Conservation (phyloP, 30 jellyfish, hydroid and myxozoan species). For the Catostylus mosaicus region DNA sequence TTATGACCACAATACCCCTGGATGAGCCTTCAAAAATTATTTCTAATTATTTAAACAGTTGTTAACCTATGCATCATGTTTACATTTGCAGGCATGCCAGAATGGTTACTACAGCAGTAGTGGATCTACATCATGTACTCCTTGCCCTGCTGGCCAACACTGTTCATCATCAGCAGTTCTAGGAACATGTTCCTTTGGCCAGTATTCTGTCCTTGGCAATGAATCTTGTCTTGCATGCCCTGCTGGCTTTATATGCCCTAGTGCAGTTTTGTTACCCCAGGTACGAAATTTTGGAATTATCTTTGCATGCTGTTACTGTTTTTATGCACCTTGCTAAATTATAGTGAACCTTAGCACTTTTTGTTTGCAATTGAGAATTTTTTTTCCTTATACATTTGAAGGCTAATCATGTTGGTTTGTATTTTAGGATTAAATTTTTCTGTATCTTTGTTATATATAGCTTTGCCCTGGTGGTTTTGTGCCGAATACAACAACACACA, state of each 20-base stretch:
- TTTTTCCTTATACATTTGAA: no score
- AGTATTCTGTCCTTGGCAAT: conserved; percentile 77
- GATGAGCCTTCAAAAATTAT: no score
- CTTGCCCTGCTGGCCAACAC: conserved; percentile 93
- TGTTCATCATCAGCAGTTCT: conserved; percentile 73
- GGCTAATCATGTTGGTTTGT: no score
- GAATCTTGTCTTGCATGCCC: conserved; percentile 84
- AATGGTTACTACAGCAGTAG: conserved; percentile 78
- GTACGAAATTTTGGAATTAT: no score
- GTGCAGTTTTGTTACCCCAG: conserved; percentile 69
- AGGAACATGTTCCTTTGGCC: conserved; percentile 81
- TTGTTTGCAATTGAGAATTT: no score
- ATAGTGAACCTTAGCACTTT: no score
- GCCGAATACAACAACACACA: conserved; percentile 80
- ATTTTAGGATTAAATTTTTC: no score
- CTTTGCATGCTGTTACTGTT: no score
- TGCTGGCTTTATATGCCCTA: conserved; percentile 59
- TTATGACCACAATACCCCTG: no score
- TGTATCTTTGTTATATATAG: no score
- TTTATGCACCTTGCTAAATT: no score
- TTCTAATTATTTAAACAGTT: no score
- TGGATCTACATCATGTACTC: conserved; percentile 89
- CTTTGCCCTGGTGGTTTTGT: conserved; percentile 84
- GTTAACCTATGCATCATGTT: not conserved
- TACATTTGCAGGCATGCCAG: conserved; percentile 68